Evolutionary conservation across 2,113 vertebrate genomes (phyloP), one percentile per base, ranked within the genome.

Genomic region (Bufo bufo): DNA sequence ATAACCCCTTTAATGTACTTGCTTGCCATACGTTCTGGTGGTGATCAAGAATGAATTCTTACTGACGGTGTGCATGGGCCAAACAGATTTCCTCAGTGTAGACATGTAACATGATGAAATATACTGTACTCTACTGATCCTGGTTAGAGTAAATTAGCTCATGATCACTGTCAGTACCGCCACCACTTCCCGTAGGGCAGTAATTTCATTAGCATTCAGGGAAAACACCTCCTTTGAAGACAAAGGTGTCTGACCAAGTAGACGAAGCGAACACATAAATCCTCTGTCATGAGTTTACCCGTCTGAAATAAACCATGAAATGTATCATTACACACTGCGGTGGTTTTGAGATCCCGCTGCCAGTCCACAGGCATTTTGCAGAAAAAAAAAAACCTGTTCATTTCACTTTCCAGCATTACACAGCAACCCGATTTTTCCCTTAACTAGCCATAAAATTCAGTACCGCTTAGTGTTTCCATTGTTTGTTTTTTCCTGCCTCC

Each of bases 241-340:
- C 75, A 80, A 69, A 87, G 85, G 85, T 80, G 85, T 79, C 85
- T 69, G 85, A 65, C 85, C 63, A 52, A 78, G 65, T 65, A 87
- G 52, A 77, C 23, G 2, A 52, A 52, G 49, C 33, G 49, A 69
- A 69, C 20, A 80, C 66, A 65, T 54, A 79, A 79, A 87, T 50
- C 77, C 61, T 23, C 20, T 66, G 85, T 80, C 85, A 80, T 79
- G 77, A 80, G 85, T 87, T 87, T 80, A 80, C 74, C 72, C 11
- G 47, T 63, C 56, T 87, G 85, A 87, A 87, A 87, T 49, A 80
- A 87, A 80, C 85, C 85, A 79, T 87, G 85, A 79, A 87, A 87
- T 80, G 50, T 79, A 80, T 87, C 85, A 87, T 87, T 87, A 87
- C 77, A 87, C 85, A 87, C n/a, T 66, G 85, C 23, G 61, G 85